Evolutionary conservation across 2,888 invertebrate genomes (phyloP).

Genomic region (Drosophila maculinotata): DNA sequence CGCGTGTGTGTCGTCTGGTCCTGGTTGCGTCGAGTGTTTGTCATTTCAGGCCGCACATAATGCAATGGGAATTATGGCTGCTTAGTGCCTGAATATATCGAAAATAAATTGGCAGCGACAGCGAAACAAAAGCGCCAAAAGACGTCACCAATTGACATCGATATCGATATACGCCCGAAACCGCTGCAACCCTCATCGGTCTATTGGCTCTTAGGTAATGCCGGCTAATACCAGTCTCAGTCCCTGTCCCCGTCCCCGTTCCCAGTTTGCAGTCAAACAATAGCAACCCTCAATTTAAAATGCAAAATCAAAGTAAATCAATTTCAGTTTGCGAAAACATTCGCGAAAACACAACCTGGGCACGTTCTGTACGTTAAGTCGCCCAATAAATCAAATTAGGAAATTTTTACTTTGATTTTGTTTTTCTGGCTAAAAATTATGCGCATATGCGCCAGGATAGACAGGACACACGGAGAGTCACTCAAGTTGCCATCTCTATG

Average conservation of each 20-base stretch:
- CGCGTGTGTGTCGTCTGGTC: conserved; percentile 53
- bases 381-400: conserved; percentile 80
- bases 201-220: conserved; percentile 34
- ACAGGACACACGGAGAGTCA: conserved; percentile 31
- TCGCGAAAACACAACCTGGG: conserved; percentile 29
- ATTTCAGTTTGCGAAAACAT: conserved; percentile 73
- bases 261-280: no score
- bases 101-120: conserved; percentile 77
- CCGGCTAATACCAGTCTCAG: conserved; percentile 45
- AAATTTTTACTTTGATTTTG: conserved; percentile 54
- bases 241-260: no score
- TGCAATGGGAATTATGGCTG: conserved; percentile 77
- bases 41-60: conserved; percentile 63
- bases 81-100: conserved; percentile 67
- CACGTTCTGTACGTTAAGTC: conserved; percentile 77
- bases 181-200: conserved; percentile 26
- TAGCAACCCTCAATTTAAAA: conserved; percentile 73
- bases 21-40: conserved; percentile 58
- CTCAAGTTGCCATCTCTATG: conserved; percentile 18
- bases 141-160: conserved; percentile 70
- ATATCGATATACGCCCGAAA: conserved; percentile 22
- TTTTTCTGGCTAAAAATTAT: conserved; percentile 54
- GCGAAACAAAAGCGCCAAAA: conserved; percentile 72
- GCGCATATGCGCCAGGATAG: conserved; percentile 66
- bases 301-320: conserved; percentile 84